These are phyloP conservation scores for Schizaphis graminum DNA, from an alignment of 2,888 invertebrate genomes.

Conservation along the genomic window DNA sequence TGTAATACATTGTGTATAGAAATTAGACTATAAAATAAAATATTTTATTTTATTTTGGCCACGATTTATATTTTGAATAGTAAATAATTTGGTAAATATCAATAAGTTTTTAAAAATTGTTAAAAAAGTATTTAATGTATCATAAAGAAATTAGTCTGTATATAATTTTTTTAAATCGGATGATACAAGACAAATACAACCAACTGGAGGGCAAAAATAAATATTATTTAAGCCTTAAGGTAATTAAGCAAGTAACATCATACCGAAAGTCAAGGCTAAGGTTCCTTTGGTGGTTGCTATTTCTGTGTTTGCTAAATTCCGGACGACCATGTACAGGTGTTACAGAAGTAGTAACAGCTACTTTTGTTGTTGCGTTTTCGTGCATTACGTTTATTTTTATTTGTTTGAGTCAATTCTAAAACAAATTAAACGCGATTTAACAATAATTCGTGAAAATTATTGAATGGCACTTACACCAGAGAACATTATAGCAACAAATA, in stretches of 20 bases:
- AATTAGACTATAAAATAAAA: neutral
- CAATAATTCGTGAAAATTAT: neutral
- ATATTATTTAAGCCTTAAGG: neutral
- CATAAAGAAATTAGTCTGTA: neutral
- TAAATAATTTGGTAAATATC: neutral
- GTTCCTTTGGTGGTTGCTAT: conserved; percentile 86
- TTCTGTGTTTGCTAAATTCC: conserved; percentile 72
- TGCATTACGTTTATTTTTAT: conserved; percentile 46
- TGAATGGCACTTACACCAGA: neutral
- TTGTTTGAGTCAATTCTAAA: neutral
- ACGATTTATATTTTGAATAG: neutral
- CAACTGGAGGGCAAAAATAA: neutral
- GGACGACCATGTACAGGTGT: conserved; percentile 76
- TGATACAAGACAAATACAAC: neutral
- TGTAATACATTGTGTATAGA: neutral
- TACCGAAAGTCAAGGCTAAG: conserved; percentile 91
- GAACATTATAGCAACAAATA: conserved; percentile 21
- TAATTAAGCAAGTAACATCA: conserved; percentile 41
- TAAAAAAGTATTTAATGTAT: neutral
- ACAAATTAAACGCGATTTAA: neutral
- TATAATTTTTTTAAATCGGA: neutral
- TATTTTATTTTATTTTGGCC: neutral
- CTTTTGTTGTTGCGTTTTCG: conserved; percentile 51
- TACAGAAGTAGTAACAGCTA: conserved; percentile 68
- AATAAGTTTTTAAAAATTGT: neutral